Evolutionary conservation across 1,140 invertebrate genomes (phyloP).

Genomic region (Caenorhabditis elegans): WBcel235 BX284602.5:7234501-7235000

Average conservation of each 20-base stretch:
- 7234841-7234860: neutral
- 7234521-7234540: conserved; percentile 44
- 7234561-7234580: conserved; percentile 32
- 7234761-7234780: conserved; percentile 39
- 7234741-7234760: neutral
- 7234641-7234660: neutral
- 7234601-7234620: conserved; percentile 38
- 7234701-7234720: neutral
- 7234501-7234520: neutral
- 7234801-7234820: conserved; percentile 27
- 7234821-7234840: neutral
- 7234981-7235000: neutral
- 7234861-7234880: neutral
- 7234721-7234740: conserved; percentile 40
- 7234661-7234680: conserved; percentile 35
- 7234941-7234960: neutral
- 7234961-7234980: neutral
- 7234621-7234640: conserved; percentile 11
- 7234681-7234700: conserved; percentile 34
- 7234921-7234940: conserved; percentile 16
- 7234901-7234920: conserved; percentile 47
- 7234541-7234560: conserved; percentile 53
- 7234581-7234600: conserved; percentile 45
- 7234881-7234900: conserved; percentile 49
- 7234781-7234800: conserved; percentile 36